These are phyloP conservation scores for Aphrophora alni DNA, from an alignment of 2,888 invertebrate genomes.

Conservation along the genomic window DNA sequence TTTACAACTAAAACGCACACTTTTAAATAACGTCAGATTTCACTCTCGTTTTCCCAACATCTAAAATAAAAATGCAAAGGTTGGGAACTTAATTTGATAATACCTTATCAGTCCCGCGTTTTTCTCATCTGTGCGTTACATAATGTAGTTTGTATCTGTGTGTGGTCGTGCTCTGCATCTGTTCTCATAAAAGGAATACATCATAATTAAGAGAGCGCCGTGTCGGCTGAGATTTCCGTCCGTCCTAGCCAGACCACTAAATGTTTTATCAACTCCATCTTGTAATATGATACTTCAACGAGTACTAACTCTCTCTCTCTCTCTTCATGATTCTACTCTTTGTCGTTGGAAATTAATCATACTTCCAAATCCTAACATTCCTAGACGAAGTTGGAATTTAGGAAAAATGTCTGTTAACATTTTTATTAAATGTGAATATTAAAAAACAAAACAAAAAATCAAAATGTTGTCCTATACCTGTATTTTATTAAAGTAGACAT, in stretches of 20 bases:
- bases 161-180: not conserved
- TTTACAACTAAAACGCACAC: too few relatives aligned
- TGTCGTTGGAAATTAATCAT: not conserved
- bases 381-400: not conserved
- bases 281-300: not conserved
- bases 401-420: not conserved
- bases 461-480: too few relatives aligned
- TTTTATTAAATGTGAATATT: too few relatives aligned
- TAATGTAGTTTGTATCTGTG: not conserved
- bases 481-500: too few relatives aligned
- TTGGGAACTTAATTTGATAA: not conserved
- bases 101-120: not conserved
- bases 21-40: too few relatives aligned
- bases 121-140: not conserved
- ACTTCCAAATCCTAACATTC: not conserved
- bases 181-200: not conserved
- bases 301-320: too few relatives aligned
- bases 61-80: not conserved
- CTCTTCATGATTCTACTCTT: not conserved
- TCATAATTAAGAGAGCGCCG: not conserved
- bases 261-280: not conserved
- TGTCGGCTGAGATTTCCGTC: too few relatives aligned
- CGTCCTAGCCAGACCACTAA: too few relatives aligned
- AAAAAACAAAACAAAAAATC: too few relatives aligned
- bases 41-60: not conserved